phyloP scores from a whole-genome alignment of 2,888 invertebrate genomes.

The Monochamus alternatus region DNA sequence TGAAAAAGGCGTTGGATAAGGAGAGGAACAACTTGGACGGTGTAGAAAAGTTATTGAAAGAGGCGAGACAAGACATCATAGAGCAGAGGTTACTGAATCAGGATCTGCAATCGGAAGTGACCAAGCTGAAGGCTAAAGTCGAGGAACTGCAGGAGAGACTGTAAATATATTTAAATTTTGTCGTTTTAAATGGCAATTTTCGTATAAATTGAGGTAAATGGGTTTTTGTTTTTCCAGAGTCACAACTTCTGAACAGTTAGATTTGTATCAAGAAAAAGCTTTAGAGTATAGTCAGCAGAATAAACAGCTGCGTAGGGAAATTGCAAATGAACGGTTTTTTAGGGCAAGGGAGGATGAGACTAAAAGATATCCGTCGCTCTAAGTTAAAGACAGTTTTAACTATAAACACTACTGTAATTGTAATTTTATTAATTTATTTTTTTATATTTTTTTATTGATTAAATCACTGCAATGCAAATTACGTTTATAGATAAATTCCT shows the following conservation, averaged over 20 bases:
- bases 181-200: too few relatives aligned
- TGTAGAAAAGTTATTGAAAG: conserved; percentile 74
- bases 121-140: conserved; percentile 74
- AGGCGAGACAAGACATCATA: conserved; percentile 76
- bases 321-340: conserved; percentile 73
- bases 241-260: conserved; percentile 68
- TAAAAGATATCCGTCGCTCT: conserved; percentile 67
- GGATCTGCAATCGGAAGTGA: conserved; percentile 78
- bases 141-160: conserved; percentile 72
- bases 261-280: conserved; percentile 73
- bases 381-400: conserved; percentile 25
- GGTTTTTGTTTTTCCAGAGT: conserved; percentile 49
- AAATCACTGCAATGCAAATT: neutral
- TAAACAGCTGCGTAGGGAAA: conserved; percentile 72
- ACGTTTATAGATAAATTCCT: neutral
- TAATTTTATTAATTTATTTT: conserved; percentile 2
- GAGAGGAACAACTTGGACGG: conserved; percentile 72
- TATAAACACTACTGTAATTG: conserved; percentile 10
- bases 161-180: conserved; percentile 66
- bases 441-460: neutral
- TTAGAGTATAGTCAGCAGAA: conserved; percentile 74
- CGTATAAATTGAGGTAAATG: neutral
- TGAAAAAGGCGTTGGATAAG: conserved; percentile 69
- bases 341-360: conserved; percentile 65
- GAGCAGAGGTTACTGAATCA: conserved; percentile 77